Percentiles rank a stretch among this genome's conserved stretches.
Conservation (phyloP, 1,140 invertebrate genomes). For the Zaprionus ornatus region DNA sequence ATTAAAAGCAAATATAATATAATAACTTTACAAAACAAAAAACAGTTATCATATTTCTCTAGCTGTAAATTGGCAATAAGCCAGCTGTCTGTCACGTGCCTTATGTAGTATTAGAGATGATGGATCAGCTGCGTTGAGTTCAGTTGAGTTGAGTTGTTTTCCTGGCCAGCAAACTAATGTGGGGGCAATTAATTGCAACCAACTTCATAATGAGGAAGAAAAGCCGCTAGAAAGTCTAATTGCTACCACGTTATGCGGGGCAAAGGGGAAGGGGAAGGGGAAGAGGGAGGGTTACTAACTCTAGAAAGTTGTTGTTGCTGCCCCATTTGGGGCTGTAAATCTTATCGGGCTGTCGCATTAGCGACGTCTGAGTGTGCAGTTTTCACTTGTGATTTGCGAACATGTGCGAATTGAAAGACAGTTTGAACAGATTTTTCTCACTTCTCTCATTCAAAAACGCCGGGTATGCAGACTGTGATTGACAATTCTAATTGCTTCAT, state of each 20-base stretch:
- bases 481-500: slow-evolving; percentile 53
- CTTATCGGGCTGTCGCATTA: slow-evolving; percentile 14
- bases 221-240: slow-evolving; percentile 6
- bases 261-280: neutral
- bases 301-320: slow-evolving; percentile 2
- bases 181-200: neutral
- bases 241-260: neutral
- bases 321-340: slow-evolving; percentile 2
- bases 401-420: slow-evolving; percentile 4
- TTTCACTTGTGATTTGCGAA: slow-evolving; percentile 12
- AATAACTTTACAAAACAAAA: neutral
- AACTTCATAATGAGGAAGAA: slow-evolving; percentile 19
- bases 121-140: neutral
- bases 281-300: neutral
- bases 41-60: neutral
- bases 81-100: neutral
- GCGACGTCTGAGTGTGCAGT: neutral
- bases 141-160: neutral
- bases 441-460: neutral
- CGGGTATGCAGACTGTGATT: slow-evolving; percentile 8
- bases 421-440: neutral
- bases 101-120: neutral
- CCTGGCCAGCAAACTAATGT: neutral
- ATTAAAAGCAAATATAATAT: neutral
- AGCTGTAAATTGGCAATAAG: neutral